Percentiles rank a stretch among this genome's conserved stretches.
phyloP scores from a whole-genome alignment of 2,888 invertebrate genomes.

The Cerastoderma edule region DNA sequence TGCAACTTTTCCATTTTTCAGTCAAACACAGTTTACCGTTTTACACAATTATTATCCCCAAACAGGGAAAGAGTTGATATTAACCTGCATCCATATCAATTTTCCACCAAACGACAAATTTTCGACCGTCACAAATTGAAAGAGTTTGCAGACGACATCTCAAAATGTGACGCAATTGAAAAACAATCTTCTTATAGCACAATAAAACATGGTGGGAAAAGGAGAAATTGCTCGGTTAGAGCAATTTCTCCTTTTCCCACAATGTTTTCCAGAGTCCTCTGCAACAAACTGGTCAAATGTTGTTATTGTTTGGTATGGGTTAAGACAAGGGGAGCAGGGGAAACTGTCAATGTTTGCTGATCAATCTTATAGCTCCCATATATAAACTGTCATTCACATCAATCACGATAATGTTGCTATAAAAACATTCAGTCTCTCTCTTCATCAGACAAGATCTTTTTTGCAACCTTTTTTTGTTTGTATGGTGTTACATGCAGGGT shows the following conservation, averaged over 20 bases:
- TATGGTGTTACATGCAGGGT: too few species aligned
- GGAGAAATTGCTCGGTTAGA: neutral
- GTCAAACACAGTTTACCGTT: too few species aligned
- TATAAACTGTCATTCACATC: slow-evolving; percentile 51
- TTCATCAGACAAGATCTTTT: neutral
- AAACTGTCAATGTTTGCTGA: slow-evolving; percentile 45
- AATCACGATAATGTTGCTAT: slow-evolving; percentile 32
- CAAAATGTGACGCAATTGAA: too few species aligned
- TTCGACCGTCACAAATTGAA: too few species aligned
- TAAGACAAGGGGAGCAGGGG: slow-evolving; percentile 13
- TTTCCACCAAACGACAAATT: too few species aligned
- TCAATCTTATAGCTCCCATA: slow-evolving; percentile 38
- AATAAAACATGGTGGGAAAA: slow-evolving; percentile 2
- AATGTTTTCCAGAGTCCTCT: neutral
- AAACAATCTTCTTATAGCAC: neutral
- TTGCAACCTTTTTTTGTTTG: too few species aligned
- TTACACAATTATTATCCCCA: too few species aligned
- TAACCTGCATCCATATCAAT: too few species aligned
- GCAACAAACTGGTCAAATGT: neutral
- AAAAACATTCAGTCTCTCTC: slow-evolving; percentile 10
- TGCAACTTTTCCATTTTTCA: too few species aligned
- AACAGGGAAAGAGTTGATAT: too few species aligned
- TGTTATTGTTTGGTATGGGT: neutral
- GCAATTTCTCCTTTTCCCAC: neutral
- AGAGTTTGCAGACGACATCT: too few species aligned